Evolutionary conservation across 2,113 vertebrate species (phyloP), one percentile per base, ranked within the genome.

Genomic region (Panthera tigris): DNA sequence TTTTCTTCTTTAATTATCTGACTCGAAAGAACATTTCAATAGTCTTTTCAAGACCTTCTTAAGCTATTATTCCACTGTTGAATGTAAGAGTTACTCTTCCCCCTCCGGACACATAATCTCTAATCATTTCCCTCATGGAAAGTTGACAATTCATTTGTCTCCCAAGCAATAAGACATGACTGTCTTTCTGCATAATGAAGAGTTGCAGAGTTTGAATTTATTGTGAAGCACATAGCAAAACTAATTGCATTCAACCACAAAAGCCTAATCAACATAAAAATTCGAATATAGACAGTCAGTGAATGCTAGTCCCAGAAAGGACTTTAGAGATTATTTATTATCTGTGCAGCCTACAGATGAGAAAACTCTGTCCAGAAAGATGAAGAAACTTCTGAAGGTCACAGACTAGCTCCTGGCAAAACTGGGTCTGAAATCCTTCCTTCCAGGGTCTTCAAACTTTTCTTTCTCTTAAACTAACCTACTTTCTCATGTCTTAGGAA

Each of bases 61-160:
- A 96, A 87, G 95, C 89, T 94, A 92, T 94, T 89, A 97, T 97
- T 95, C 97, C 82, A 95, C 81, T 98, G 96, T 96, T 84, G 97
- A 98, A 81, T 65, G 33, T 97, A 74, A 94, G 87, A 97, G 88
- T 93, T 94, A 52, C 82, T 94, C 4, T 94, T 96, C 74, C 81
- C 81, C 93, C 93, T 97, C 45, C 87, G 94, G 89, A 93, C 97
- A 93, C 69, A 93, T 93, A 97, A 97, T 98, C 91, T 89, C 94
- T 94, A 93, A 95, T 97, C 91, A 89, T 93, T 96, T 95, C 89
- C 78, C 87, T 98, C 71, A 94, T 94, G 97, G 65, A 41, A 98
- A 93, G 86, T 68, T 97, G 97, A 96, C 95, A 97, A 91, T 98
- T 97, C 96, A 97, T 98, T 97, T 98, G 96, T 97, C 94, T 97